phyloP scores from a whole-genome alignment of 92 coral and sea anemone species.

The Phenganax marumi region DNA sequence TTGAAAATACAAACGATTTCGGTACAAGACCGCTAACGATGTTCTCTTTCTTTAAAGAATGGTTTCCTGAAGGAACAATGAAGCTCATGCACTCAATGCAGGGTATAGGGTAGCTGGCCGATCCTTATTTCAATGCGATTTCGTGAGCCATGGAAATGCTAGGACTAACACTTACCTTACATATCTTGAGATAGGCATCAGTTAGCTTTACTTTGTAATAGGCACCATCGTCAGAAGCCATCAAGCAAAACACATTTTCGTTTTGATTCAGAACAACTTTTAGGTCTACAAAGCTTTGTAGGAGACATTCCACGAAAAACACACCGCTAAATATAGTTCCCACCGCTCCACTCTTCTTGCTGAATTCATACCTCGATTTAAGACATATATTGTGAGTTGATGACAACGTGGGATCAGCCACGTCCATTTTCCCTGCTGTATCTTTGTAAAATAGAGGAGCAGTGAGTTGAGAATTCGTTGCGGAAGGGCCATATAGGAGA shows the following conservation, averaged over 20 bases:
- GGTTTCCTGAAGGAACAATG: no score
- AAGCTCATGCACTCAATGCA: no score
- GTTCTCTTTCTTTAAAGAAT: slow-evolving; percentile 21
- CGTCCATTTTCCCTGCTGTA: slow-evolving; percentile 45
- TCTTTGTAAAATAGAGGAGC: no score
- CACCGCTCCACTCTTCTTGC: slow-evolving; percentile 5
- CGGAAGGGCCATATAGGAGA: neutral
- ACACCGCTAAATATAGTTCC: slow-evolving; percentile 29
- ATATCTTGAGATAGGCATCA: slow-evolving; percentile 35
- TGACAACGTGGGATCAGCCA: no score
- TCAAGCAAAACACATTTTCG: slow-evolving; percentile 31
- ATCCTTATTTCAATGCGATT: no score
- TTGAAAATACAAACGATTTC: slow-evolving; percentile 39
- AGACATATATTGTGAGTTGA: slow-evolving; percentile 25
- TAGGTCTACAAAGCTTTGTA: no score
- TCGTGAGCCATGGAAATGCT: neutral
- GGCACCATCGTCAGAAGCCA: slow-evolving; percentile 34
- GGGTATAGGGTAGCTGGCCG: no score
- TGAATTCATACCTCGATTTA: no score
- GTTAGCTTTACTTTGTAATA: slow-evolving; percentile 26
- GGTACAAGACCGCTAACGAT: slow-evolving; percentile 47
- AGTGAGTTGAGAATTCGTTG: no score
- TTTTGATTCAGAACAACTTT: no score
- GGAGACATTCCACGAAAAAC: slow-evolving; percentile 18
- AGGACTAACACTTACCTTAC: neutral